phyloP scores from a whole-genome alignment of 2,797 vertebrate species.

The Paguma larvata region DNA sequence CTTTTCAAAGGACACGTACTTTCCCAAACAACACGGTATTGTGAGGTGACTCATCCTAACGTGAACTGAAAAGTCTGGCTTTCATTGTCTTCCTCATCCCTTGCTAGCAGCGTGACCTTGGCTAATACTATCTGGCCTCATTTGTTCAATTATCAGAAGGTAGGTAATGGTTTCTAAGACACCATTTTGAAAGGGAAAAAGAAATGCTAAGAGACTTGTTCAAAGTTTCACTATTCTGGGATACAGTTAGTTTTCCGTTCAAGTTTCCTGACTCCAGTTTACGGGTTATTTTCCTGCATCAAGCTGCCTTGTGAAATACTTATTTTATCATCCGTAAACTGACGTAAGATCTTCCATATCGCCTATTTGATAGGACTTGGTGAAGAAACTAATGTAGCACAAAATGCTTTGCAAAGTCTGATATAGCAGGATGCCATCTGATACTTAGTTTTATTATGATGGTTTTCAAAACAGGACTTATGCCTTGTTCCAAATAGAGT shows the following conservation, averaged over 20 bases:
- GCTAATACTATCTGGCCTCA: neutral
- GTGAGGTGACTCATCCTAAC: neutral
- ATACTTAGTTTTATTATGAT: conserved; percentile 40
- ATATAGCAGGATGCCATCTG: neutral
- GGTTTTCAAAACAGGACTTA: conserved; percentile 23
- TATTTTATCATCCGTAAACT: conserved; percentile 25
- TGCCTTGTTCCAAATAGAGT: neutral
- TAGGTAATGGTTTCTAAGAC: neutral
- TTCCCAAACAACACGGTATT: neutral
- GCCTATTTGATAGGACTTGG: neutral
- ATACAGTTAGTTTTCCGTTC: conserved; percentile 22
- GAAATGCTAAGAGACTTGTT: neutral
- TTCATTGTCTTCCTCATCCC: neutral
- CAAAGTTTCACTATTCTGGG: neutral
- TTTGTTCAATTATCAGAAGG: neutral
- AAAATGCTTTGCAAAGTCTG: neutral
- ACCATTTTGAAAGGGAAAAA: neutral
- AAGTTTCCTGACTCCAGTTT: neutral
- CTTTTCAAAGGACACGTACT: conserved; percentile 9
- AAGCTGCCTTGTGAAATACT: conserved; percentile 19
- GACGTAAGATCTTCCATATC: neutral
- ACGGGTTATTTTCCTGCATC: conserved; percentile 48
- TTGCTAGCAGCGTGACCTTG: neutral
- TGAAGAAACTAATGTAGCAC: neutral
- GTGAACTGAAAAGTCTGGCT: neutral